Conservation (phyloP, 2,888 invertebrate species). For the Pherbina coryleti region DNA sequence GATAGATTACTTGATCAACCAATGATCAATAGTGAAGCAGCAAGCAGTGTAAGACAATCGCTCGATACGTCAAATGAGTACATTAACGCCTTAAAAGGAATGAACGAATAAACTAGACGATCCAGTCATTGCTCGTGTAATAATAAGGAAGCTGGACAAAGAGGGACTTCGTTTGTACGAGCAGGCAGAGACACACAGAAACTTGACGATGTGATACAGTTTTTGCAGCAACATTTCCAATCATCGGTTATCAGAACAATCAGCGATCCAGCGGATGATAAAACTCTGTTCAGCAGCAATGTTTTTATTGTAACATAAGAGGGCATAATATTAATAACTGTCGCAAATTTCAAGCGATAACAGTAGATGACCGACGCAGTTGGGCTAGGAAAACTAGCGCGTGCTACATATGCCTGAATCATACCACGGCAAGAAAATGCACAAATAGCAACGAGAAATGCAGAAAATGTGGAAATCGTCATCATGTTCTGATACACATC, state of each 20-base stretch:
- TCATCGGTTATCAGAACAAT: constrained; percentile 7
- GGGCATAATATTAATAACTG: constrained; percentile 10
- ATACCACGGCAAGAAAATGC: neutral
- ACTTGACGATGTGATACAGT: constrained; percentile 15
- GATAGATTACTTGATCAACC: constrained; percentile 5
- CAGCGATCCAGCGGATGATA: constrained; percentile 9
- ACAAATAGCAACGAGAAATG: constrained; percentile 14
- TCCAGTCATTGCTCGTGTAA: constrained; percentile 3
- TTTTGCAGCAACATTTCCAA: constrained; percentile 27
- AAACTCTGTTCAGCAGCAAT: neutral
- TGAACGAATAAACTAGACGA: constrained; percentile 8
- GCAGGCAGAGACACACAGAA: neutral
- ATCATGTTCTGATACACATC: neutral
- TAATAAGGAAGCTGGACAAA: constrained; percentile 15
- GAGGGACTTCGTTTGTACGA: constrained; percentile 10
- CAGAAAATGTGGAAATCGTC: constrained; percentile 2
- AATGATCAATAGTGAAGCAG: constrained; percentile 6
- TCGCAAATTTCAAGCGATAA: constrained; percentile 24
- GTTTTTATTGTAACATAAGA: constrained; percentile 7
- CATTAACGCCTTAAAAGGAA: constrained; percentile 9
- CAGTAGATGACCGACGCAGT: neutral
- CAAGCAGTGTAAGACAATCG: neutral
- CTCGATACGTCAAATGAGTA: neutral
- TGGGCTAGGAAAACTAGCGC: neutral
- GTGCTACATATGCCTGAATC: constrained; percentile 1